Base-by-base conservation (phyloP, 2,113 vertebrate species). In the Camarhynchus parvulus region DNA sequence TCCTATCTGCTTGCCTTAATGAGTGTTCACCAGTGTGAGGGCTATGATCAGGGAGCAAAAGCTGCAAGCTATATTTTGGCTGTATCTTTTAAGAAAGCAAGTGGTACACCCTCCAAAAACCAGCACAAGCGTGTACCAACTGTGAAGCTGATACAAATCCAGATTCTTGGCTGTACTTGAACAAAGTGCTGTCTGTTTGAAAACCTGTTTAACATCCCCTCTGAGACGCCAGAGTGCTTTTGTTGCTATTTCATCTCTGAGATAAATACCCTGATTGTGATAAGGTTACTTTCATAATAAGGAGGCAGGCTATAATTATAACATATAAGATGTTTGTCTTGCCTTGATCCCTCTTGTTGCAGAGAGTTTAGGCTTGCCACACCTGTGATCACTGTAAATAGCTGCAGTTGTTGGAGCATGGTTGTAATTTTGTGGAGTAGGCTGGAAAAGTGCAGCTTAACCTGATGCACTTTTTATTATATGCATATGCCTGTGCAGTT, bases 381-480 rank as follows among this genome's bases (percentile, higher is more conserved):
- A 95, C 78, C 64, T 95, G 68, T 55, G 49, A 64, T 89, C 31
- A 66, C 52, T 87, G 82, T 66, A 73, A 81, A 61, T 91, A 89
- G 59, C 63, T 91, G 70, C 27, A 72, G 37, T 87, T 10, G 2
- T 58, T 89, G 86, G 24, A 93, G 14, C 56, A 56, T 3, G 1
- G 46, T 37, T 92, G 42, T 87, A 37, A 92, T 83, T 83, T 76
- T 89, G 66, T 91, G n/a, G 58, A 89, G 44, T 42, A 84, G 87
- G 42, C 64, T 88, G 80, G 94, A 95, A 95, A 96, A 95, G 82
- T 41, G 67, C 50, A 39, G 52, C 72, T 87, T 91, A 96, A 95
- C 75, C 63, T 96, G 75, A 68, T 86, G 83, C 28, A 69, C 42
- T 90, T 93, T 97, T 96, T 96, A 92, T 97, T 96, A 63, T 83